These are phyloP conservation scores for Lepidocyrtoides sp. DNA, from an alignment of 2,888 invertebrate genomes.

Conservation along the genomic window DNA sequence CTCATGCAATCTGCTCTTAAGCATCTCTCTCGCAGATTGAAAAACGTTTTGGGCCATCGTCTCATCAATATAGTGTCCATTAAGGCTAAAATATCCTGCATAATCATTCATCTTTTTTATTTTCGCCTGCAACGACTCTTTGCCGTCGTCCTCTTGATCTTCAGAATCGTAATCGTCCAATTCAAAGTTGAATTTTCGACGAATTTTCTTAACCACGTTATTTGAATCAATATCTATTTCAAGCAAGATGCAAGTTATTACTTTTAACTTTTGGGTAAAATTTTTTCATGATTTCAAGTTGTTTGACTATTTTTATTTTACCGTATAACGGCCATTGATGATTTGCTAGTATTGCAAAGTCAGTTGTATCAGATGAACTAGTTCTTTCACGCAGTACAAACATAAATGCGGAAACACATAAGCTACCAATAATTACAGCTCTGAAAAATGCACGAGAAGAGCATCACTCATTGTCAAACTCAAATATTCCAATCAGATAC, in stretches of 20 bases:
- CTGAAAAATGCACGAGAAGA: not conserved
- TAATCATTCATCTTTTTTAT: not conserved
- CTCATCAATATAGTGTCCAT: conserved; percentile 17
- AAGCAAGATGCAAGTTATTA: not conserved
- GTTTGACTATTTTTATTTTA: not conserved
- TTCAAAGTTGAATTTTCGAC: not conserved
- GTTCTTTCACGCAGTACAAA: not conserved
- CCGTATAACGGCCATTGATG: conserved; percentile 63
- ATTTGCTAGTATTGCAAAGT: not conserved
- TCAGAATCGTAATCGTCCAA: not conserved
- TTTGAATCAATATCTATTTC: conserved; percentile 53
- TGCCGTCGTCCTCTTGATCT: not conserved
- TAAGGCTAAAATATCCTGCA: not conserved
- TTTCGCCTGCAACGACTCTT: not conserved
- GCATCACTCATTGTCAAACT: not conserved
- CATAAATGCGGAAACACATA: not conserved
- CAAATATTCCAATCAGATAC: not conserved
- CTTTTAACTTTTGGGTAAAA: not conserved
- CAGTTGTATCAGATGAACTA: not conserved
- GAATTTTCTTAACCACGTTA: not conserved
- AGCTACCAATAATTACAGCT: not conserved
- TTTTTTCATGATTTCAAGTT: not conserved
- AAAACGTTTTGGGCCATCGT: not conserved
- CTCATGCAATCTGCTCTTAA: not conserved
- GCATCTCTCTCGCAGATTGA: not conserved